Base-by-base conservation (phyloP, 2,888 invertebrate species). In the Acholoe squamosa region DNA sequence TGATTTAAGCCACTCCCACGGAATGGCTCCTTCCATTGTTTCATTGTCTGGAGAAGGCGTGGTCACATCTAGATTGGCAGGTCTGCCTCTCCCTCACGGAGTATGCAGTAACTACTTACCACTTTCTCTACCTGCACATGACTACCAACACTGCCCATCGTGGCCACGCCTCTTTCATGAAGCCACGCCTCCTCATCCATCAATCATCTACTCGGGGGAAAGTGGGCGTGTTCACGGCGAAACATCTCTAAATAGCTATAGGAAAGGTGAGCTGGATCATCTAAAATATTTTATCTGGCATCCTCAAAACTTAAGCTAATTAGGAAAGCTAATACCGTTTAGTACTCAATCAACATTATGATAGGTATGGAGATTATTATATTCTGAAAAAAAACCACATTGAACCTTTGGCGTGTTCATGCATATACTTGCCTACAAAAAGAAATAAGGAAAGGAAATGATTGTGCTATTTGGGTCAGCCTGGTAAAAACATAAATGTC, bases 1-100 rank as follows among this genome's bases (percentile, higher is more conserved):
- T 71, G 28, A 14, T 34, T 43, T 14, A 16, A 80, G 43, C 80
- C 80, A 80, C 80, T 34, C 80, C 80, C 80, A 80, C n/a, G 3
- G 3, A 5, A 33, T 43, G 34, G 34, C 80, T 16, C 34, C 43
- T 33, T 43, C 34, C 80, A 34, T 33, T 1, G 22, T 16, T 34
- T 7, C 33, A 5, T 0, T 80, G 43, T 43, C 80, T 33, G 80
- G 34, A 80, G 34, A 33, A 22, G 80, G 80, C 33, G 80, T 33
- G 43, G 80, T n/a, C 33, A 43, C 33, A 1, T 80, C 43, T 16
- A 80, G 80, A 80, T 43, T 80, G 80, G 34, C 80, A 34, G 80
- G 43, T 80, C 80, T 80, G 80, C 80, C 80, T 43, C 80, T 80
- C 33, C 43, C 33, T 43, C 80, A 80, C 43, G 28, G 16, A 16